Percentiles rank a stretch among this genome's conserved stretches.
These are phyloP conservation scores for Thermophis baileyi DNA, from an alignment of 2,113 vertebrate genomes.

Conservation along the genomic window DNA sequence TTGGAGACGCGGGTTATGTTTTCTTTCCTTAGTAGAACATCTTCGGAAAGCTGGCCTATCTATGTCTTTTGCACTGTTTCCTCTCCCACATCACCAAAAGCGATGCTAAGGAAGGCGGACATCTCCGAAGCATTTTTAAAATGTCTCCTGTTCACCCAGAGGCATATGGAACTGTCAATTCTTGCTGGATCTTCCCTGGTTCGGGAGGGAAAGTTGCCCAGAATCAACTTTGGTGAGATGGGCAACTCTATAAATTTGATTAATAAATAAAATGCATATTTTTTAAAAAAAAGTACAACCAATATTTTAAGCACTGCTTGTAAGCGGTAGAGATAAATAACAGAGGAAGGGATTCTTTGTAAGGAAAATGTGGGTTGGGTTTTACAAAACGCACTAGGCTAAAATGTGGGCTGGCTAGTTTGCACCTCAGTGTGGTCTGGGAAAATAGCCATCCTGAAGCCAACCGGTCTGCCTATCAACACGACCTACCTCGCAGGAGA, in stretches of 20 bases:
- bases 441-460: neutral
- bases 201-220: slow-evolving; percentile 21
- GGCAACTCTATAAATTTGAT: neutral
- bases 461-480: neutral
- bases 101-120: neutral
- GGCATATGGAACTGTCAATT: neutral
- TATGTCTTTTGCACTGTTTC: slow-evolving; percentile 28
- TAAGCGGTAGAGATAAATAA: slow-evolving; percentile 24
- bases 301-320: slow-evolving; percentile 17
- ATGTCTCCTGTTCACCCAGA: neutral
- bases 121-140: slow-evolving; percentile 26
- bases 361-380: neutral
- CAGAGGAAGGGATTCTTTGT: slow-evolving; percentile 15
- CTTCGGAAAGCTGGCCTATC: slow-evolving; percentile 42
- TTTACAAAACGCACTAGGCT: neutral
- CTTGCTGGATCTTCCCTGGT: neutral
- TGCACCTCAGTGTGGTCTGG: neutral
- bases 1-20: slow-evolving; percentile 12
- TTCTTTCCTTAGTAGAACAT: slow-evolving; percentile 3
- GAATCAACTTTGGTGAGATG: neutral
- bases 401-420: neutral
- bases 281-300: slow-evolving; percentile 10
- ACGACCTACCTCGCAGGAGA: neutral
- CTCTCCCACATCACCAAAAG: slow-evolving; percentile 20
- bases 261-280: neutral